Percentiles rank a stretch among this genome's conserved stretches.
Conservation (phyloP, 1,140 invertebrate species). For the Eurosta solidaginis region DNA sequence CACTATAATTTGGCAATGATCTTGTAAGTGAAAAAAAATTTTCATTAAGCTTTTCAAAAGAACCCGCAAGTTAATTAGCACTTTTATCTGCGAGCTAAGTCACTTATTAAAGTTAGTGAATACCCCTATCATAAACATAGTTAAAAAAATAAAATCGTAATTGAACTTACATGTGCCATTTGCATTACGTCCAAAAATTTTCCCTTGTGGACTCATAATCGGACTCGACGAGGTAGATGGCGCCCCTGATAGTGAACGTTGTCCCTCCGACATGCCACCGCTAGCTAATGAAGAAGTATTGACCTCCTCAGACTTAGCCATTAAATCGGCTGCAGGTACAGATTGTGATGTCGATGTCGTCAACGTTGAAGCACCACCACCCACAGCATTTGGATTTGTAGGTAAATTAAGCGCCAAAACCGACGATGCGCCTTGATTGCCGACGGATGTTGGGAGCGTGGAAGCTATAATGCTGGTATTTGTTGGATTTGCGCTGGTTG, state of each 20-base stretch:
- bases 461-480: neutral
- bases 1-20: no score
- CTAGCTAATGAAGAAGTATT: slow-evolving; percentile 54
- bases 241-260: slow-evolving; percentile 51
- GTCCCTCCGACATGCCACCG: slow-evolving; percentile 48
- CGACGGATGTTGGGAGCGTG: neutral
- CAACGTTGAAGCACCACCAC: neutral
- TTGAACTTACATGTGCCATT: slow-evolving; percentile 60
- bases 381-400: neutral
- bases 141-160: neutral
- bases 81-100: no score
- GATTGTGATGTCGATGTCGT: neutral
- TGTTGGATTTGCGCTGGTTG: neutral
- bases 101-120: neutral
- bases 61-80: no score
- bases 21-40: no score
- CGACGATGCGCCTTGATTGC: neutral
- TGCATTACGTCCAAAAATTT: slow-evolving; percentile 59
- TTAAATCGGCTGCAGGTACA: neutral
- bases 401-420: neutral
- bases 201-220: slow-evolving; percentile 57
- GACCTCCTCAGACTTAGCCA: slow-evolving; percentile 46
- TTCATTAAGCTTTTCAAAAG: no score
- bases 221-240: slow-evolving; percentile 57
- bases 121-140: neutral